Evolutionary conservation across 2,113 vertebrate species (phyloP), one percentile per base, ranked within the genome.

Genomic region (Thamnaconus septentrionalis): DNA sequence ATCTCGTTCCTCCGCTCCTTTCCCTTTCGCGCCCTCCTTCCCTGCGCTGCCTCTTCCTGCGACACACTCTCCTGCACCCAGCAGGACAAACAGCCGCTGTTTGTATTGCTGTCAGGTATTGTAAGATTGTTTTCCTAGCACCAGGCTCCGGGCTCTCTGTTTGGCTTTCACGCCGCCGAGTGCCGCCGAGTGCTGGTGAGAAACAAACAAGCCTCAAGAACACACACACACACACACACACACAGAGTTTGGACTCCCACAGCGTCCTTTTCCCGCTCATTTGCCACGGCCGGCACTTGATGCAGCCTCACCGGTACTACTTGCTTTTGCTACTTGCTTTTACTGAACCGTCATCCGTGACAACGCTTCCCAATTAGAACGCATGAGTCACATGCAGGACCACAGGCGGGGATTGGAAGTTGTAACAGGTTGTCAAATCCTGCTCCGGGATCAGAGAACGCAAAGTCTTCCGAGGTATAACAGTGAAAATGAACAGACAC

Each of bases 281-380:
- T 85, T 69, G 72, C 65, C 75, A 75, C 71, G 45, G 61, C 54
- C 67, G 56, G 53, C 11, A 3, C 41, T 71, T 58, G 48, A 75
- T 69, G 43, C 0, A 61, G 53, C 68, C 52, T 56, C 42, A 50
- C 18, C 18, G 18, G 18, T 31, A 2, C 18, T 31, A 31, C 18
- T 31, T 31, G 18, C 18, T 74, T 76, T 54, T 71, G n/a, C 18
- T 31, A 31, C 18, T 31, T 31, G 18, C 18, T 74, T 76, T 54
- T 71, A 56, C 56, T 51, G 68, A 83, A 74, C 71, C 68, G 73
- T 73, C 77, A 66, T 40, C 57, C 63, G 71, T 66, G 49, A 77
- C 53, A 60, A 42, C 78, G 73, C 81, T 78, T 78, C 62, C 71
- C 89, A 85, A 87, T 90, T 81, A 84, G 74, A 81, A 85, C 86